Evolutionary conservation across 2,888 invertebrate species (phyloP).

Genomic region (Gonocerus acuteangulatus): DNA sequence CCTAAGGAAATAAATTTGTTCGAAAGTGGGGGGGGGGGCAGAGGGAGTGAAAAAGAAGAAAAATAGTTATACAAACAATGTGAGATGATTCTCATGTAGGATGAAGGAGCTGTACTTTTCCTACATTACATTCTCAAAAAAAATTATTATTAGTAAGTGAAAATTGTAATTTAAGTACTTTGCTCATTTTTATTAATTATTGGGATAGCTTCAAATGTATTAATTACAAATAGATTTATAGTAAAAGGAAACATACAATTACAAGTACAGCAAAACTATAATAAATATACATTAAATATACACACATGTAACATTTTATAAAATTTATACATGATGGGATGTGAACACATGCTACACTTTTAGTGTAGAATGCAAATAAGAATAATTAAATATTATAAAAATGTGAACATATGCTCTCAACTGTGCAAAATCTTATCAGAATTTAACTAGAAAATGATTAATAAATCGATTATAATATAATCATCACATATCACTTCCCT

Average conservation of each 20-base stretch:
- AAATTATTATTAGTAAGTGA: background rate
- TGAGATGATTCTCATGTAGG: too few species aligned
- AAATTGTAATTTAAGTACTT: background rate
- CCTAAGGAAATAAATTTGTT: too few species aligned
- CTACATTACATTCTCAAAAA: background rate
- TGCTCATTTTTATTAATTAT: constrained; percentile 8
- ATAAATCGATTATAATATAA: constrained; percentile 11
- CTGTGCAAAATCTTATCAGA: constrained; percentile 17
- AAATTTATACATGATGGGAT: constrained; percentile 34
- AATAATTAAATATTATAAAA: constrained; percentile 1
- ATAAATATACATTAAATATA: constrained; percentile 34
- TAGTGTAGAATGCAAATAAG: background rate
- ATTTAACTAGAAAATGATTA: constrained; percentile 16
- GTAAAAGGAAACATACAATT: constrained; percentile 20
- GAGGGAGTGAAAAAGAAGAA: background rate
- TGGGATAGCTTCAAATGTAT: constrained; percentile 9
- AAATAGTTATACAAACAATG: too few species aligned
- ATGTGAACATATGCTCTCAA: constrained; percentile 9
- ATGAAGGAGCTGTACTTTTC: too few species aligned
- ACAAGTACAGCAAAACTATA: constrained; percentile 25
- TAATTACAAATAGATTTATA: constrained; percentile 20
- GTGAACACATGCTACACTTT: background rate
- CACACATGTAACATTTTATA: constrained; percentile 34
- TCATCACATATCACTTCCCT: constrained; percentile 15
- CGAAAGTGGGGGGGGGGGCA: background rate